Evolutionary conservation across 2,797 vertebrate genomes (phyloP).

Genomic region (Muscicapa comitata): DNA sequence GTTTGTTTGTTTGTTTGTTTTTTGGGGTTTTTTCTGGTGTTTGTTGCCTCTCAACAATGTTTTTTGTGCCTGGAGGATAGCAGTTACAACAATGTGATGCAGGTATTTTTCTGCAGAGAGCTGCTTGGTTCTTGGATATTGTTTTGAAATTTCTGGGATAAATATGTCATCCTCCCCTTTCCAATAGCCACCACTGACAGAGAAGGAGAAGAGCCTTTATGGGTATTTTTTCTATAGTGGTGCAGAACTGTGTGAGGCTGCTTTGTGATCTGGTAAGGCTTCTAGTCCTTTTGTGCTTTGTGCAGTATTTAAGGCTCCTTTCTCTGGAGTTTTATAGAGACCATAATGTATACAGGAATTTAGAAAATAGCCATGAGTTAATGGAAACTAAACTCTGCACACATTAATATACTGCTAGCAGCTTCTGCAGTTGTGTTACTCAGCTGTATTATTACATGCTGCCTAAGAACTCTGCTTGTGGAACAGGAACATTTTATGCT

Average conservation of each 20-base stretch:
- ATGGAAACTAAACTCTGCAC: background rate
- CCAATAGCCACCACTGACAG: background rate
- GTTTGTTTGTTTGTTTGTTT: accelerated
- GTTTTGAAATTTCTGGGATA: background rate
- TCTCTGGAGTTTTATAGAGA: background rate
- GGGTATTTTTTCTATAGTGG: background rate
- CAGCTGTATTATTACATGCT: background rate
- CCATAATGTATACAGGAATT: background rate
- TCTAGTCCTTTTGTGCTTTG: background rate
- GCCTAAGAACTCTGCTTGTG: background rate
- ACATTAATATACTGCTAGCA: background rate
- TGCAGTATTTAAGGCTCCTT: background rate
- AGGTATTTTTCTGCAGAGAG: background rate
- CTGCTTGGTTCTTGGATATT: background rate
- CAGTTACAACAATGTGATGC: background rate
- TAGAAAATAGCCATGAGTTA: background rate
- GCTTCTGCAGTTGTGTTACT: background rate
- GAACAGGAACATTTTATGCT: background rate
- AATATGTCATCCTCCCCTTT: background rate
- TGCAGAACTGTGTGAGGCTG: background rate
- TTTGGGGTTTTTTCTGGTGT: background rate
- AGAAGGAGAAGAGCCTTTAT: background rate
- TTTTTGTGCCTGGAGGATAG: background rate
- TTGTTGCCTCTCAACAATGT: background rate
- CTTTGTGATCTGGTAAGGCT: background rate